Percentiles rank a stretch among this genome's conserved stretches.
phyloP scores from a whole-genome alignment of 2,113 vertebrate genomes.

The Larimichthys crocea region DNA sequence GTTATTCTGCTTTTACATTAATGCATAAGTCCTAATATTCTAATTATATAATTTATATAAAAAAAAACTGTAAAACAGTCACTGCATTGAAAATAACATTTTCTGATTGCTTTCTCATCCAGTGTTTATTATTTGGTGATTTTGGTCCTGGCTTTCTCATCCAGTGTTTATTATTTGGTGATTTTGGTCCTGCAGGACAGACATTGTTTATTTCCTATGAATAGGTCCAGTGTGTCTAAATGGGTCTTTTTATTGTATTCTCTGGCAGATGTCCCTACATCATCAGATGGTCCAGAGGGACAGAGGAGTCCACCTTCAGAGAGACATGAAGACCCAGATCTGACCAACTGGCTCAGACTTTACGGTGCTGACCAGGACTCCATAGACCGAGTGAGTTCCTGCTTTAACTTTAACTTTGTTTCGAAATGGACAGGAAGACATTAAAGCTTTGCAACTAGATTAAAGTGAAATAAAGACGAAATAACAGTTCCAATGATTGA shows the following conservation, averaged over 20 bases:
- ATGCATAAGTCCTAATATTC: no score
- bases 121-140: no score
- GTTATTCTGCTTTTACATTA: no score
- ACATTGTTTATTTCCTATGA: not conserved
- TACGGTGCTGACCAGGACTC: slow-evolving; percentile 92
- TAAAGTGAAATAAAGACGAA: not conserved
- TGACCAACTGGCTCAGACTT: slow-evolving; percentile 89
- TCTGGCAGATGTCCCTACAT: slow-evolving; percentile 82
- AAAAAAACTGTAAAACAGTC: no score
- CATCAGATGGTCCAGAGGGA: slow-evolving; percentile 51
- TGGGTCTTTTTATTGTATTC: not conserved
- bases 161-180: not conserved
- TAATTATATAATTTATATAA: no score
- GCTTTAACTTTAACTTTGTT: not conserved
- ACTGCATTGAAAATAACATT: no score
- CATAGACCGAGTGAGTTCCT: slow-evolving; percentile 87
- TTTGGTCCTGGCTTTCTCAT: not conserved
- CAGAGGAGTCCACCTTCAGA: slow-evolving; percentile 57
- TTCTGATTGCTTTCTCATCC: not conserved
- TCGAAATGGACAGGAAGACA: no score
- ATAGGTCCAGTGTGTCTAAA: slow-evolving; percentile 1
- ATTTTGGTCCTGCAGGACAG: not conserved
- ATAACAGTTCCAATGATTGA: no score
- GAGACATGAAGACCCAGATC: slow-evolving; percentile 83
- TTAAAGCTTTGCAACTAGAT: not conserved